Percentiles rank a stretch among this genome's conserved stretches.
phyloP scores from a whole-genome alignment of 23 tunicate genomes.

The Styela clava region DNA sequence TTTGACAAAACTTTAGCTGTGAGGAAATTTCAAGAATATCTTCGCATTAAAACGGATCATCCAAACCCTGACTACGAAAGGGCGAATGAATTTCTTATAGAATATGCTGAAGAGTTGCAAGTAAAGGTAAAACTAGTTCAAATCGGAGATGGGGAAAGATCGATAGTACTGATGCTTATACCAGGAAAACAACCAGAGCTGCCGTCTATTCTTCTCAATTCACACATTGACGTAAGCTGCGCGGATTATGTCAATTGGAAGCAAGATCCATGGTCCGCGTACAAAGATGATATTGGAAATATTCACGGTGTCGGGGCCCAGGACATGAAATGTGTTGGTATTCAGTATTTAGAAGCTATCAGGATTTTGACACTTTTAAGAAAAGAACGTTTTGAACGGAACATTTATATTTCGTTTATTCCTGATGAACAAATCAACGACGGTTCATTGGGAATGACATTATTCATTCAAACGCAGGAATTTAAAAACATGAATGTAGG shows the following conservation, averaged over 20 bases:
- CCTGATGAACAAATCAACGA: slow-evolving; percentile 34
- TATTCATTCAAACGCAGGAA: slow-evolving; percentile 13
- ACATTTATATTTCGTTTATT: slow-evolving; percentile 8
- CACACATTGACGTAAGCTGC: slow-evolving; percentile 24
- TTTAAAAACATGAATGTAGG: slow-evolving; percentile 24
- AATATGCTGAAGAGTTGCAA: slow-evolving; percentile 13
- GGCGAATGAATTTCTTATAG: slow-evolving; percentile 4
- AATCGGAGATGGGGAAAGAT: neutral
- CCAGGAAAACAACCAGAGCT: neutral
- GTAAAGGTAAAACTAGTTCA: neutral
- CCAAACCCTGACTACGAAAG: slow-evolving; percentile 28
- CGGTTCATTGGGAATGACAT: slow-evolving; percentile 17
- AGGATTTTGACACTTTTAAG: neutral
- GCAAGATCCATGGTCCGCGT: slow-evolving; percentile 21
- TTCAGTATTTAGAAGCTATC: slow-evolving; percentile 2
- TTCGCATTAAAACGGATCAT: slow-evolving; percentile 25
- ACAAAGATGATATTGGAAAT: slow-evolving; percentile 17
- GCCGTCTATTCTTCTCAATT: slow-evolving; percentile 12
- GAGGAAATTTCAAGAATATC: slow-evolving; percentile 22
- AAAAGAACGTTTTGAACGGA: slow-evolving; percentile 5
- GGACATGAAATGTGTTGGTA: slow-evolving; percentile 21
- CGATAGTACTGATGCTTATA: neutral
- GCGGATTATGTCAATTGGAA: slow-evolving; percentile 14
- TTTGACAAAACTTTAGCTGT: neutral
- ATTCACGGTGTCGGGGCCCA: slow-evolving; percentile 24